Percentiles rank a stretch among this genome's conserved stretches.
Evolutionary conservation across 2,113 vertebrate species (phyloP).

Genomic region (Indicator maculatus): DNA sequence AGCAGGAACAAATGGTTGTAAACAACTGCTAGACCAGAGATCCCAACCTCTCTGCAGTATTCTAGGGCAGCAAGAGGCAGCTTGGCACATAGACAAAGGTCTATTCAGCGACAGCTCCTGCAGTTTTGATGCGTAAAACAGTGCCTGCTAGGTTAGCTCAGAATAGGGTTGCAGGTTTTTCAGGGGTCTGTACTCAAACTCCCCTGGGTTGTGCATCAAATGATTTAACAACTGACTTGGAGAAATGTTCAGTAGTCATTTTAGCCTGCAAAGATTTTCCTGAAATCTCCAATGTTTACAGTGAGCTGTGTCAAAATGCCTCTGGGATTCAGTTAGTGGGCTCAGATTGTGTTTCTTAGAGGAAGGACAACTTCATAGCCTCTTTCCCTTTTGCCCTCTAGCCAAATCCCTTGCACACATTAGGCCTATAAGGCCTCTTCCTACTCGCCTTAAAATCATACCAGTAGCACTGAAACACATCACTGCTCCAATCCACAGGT

Average conservation of each 20-base stretch:
- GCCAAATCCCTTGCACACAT: not conserved
- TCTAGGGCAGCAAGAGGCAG: not conserved
- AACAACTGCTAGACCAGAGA: not conserved
- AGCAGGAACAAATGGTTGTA: not conserved
- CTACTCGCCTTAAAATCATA: not conserved
- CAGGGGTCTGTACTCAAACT: not conserved
- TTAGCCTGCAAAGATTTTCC: not conserved
- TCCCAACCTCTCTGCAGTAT: not conserved
- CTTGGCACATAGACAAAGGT: not conserved
- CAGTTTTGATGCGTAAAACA: not conserved
- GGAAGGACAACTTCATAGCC: not conserved
- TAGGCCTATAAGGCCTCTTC: not conserved
- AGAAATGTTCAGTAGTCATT: not conserved
- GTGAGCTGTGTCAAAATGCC: not conserved
- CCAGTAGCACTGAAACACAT: not conserved
- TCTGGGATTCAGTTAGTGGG: not conserved
- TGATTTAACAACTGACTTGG: not conserved
- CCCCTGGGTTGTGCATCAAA: not conserved
- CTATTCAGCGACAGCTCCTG: not conserved
- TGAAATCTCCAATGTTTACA: not conserved
- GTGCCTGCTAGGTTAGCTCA: not conserved
- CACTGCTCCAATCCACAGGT: not conserved
- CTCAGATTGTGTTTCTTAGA: not conserved
- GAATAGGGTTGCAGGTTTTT: fast-evolving
- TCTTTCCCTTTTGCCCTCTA: not conserved